Evolutionary conservation across 1,140 invertebrate species (phyloP).

Genomic region (Periplaneta americana): DNA sequence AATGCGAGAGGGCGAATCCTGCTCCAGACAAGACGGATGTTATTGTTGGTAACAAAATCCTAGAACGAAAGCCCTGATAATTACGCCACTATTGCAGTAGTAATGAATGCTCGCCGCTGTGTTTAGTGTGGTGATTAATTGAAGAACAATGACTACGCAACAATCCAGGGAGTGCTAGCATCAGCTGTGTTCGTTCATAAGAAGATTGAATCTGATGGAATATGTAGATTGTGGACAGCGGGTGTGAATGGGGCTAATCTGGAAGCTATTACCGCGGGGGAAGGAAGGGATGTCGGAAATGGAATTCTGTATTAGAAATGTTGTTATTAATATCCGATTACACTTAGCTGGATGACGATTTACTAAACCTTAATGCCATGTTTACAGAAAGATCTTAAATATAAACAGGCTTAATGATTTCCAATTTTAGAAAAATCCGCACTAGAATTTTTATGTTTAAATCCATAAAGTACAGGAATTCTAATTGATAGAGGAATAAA

Average conservation of each 20-base stretch:
- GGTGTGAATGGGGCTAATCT: not conserved
- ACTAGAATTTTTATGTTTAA: no score
- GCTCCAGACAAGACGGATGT: not conserved
- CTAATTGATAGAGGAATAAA: no score
- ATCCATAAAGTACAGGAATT: no score
- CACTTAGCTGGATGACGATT: not conserved
- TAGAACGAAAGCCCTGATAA: not conserved
- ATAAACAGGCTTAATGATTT: no score
- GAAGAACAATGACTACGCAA: not conserved
- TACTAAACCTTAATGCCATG: no score
- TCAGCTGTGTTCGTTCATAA: not conserved
- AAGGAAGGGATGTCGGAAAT: not conserved
- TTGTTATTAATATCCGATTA: not conserved
- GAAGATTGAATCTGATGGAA: not conserved
- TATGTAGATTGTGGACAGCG: not conserved
- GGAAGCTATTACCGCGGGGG: not conserved
- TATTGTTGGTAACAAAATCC: not conserved
- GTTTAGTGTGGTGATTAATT: not conserved
- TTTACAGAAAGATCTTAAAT: no score
- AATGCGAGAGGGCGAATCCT: not conserved
- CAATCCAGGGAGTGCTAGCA: not conserved
- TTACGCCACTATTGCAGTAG: not conserved
- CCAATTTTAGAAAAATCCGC: no score
- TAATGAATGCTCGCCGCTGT: not conserved
- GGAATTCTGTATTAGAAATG: not conserved